Conservation (phyloP, 1,140 invertebrate genomes). For the Drosophila parabipectinata region DNA sequence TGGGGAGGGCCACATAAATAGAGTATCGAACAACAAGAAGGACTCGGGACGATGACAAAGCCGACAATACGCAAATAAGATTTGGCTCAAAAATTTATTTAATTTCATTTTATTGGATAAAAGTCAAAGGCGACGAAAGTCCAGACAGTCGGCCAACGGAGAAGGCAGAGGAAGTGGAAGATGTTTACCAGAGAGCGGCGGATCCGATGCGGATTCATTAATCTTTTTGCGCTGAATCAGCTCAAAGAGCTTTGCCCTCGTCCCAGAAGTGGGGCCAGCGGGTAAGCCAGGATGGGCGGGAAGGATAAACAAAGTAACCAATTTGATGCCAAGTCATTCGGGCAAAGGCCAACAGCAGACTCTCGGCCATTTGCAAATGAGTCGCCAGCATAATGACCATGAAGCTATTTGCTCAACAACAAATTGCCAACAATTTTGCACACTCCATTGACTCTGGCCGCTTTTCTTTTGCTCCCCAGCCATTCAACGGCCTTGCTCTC, state of each 20-base stretch:
- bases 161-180: constrained; percentile 27
- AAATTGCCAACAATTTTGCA: constrained; percentile 60
- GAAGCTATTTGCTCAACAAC: constrained; percentile 63
- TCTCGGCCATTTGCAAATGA: constrained; percentile 75
- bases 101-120: constrained; percentile 75
- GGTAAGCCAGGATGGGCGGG: constrained; percentile 9
- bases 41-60: constrained; percentile 43
- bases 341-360: constrained; percentile 27
- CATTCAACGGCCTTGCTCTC: constrained; percentile 15
- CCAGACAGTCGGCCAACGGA: constrained; percentile 38
- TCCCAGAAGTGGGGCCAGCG: too few relatives aligned
- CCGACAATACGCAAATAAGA: constrained; percentile 80
- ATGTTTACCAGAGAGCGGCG: constrained; percentile 54
- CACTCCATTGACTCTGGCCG: constrained; percentile 42
- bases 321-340: constrained; percentile 71
- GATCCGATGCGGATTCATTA: constrained; percentile 69
- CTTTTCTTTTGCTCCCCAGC: constrained; percentile 18
- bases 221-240: constrained; percentile 80
- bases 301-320: constrained; percentile 55
- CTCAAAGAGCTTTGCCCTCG: constrained; percentile 48
- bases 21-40: constrained; percentile 47
- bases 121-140: constrained; percentile 63
- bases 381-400: constrained; percentile 63
- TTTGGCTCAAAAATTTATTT: constrained; percentile 81
- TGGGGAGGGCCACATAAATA: constrained; percentile 52